A percentile compares a stretch with the other conserved stretches of the same genome.
These are phyloP conservation scores for Agrilus planipennis DNA, from an alignment of 1,140 invertebrate genomes.

Conservation along the genomic window DNA sequence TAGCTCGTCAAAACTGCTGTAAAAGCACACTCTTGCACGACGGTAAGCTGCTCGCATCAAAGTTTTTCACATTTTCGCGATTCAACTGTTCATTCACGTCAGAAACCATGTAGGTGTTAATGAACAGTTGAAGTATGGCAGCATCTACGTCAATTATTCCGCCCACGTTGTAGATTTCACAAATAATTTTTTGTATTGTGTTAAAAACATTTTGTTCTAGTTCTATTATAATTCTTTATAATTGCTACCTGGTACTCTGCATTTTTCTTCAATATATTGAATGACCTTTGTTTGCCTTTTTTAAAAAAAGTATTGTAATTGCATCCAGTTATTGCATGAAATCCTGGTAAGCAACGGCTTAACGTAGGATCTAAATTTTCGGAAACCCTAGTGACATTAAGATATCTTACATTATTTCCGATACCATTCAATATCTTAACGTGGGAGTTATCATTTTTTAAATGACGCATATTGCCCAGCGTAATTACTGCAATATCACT, in stretches of 20 bases:
- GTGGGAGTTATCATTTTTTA: constrained; percentile 11
- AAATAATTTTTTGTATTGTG: constrained; percentile 13
- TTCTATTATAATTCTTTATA: constrained; percentile 7
- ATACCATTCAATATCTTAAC: constrained; percentile 12
- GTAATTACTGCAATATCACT: constrained; percentile 14
- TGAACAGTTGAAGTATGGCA: constrained; percentile 13
- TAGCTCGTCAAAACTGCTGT: constrained; percentile 17
- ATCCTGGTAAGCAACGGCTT: constrained; percentile 11
- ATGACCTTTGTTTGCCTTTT: constrained; percentile 10
- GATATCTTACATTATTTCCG: constrained; percentile 8
- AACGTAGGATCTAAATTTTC: constrained; percentile 8
- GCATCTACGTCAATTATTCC: constrained; percentile 10
- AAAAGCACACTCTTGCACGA: constrained; percentile 17
- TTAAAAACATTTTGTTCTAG: constrained; percentile 9
- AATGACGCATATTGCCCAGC: constrained; percentile 11
- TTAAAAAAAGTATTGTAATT: constrained; percentile 11
- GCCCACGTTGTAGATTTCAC: constrained; percentile 30
- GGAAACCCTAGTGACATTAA: constrained; percentile 11
- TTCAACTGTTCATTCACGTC: constrained; percentile 20
- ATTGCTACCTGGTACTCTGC: constrained; percentile 9
- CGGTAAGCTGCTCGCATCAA: constrained; percentile 19
- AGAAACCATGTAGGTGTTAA: constrained; percentile 28
- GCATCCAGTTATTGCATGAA: constrained; percentile 13
- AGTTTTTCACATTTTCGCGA: constrained; percentile 18
- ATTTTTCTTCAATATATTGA: constrained; percentile 9